Conservation (phyloP, 2,113 vertebrate species). For the Archocentrus centrarchus region DNA sequence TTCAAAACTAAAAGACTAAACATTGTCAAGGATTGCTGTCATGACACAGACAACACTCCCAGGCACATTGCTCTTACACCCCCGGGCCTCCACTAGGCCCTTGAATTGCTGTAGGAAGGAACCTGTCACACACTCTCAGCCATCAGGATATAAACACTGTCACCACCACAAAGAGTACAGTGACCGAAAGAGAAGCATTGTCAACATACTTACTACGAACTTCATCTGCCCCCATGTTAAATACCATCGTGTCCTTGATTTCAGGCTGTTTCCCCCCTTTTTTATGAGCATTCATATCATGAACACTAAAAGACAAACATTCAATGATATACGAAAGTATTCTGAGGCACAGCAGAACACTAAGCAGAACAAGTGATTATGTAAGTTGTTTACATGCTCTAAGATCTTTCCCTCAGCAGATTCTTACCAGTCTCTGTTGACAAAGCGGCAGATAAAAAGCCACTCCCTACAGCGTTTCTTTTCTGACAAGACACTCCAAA, state of each 20-base stretch:
- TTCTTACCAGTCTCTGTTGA: background rate
- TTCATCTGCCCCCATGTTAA: conserved; percentile 23
- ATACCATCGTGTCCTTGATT: conserved; percentile 35
- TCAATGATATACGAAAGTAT: background rate
- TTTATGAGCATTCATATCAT: background rate
- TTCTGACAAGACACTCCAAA: conserved; percentile 32
- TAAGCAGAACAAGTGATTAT: conserved; percentile 29
- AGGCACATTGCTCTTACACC: conserved; percentile 21
- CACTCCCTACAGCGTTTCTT: background rate
- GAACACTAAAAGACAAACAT: conserved; percentile 16
- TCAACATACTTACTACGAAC: conserved; percentile 34
- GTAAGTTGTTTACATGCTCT: conserved; percentile 37
- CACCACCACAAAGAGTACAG: background rate
- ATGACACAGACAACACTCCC: background rate
- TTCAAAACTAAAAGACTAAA: background rate
- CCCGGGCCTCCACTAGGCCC: conserved; percentile 12
- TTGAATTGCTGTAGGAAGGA: background rate
- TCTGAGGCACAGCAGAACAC: background rate
- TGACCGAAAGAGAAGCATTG: conserved; percentile 13
- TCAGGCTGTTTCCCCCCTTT: background rate
- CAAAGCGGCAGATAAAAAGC: conserved; percentile 33
- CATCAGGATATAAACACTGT: conserved; percentile 16
- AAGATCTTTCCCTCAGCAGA: conserved; percentile 14
- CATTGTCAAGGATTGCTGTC: background rate
- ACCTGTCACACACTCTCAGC: conserved; percentile 22